Base-by-base conservation (phyloP, 1,140 invertebrate genomes). In the Heliconius hewitsoni region DNA sequence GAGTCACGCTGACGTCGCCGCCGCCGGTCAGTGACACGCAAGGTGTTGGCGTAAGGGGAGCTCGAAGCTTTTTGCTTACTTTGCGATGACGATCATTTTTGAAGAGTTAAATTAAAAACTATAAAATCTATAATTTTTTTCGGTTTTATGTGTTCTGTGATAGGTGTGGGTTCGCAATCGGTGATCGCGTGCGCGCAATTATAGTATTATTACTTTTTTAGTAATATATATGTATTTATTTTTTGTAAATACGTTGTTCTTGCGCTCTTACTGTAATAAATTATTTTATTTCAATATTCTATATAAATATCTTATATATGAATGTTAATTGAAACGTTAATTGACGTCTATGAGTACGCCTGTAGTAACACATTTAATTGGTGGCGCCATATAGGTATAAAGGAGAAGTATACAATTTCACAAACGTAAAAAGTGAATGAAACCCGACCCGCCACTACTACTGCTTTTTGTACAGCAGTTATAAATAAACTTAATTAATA, bases 401-500 rank as follows among this genome's bases (percentile, higher is more conserved):
- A 9, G 60, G 2, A 30, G 23, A 66, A 66, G 23, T 66, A 16
- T 66, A 27, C 60, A 66, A 30, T 66, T 66, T 66, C 60, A 66
- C 60, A 27, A 27, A 66, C 3, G 23, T 66, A 66, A 66, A 66
- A 66, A 30, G 11, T 18, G 60, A 66, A 66, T 66, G 60, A 66
- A 66, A 66, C 60, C 27, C 60, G 27, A 66, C 27, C 13, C 60
- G 4, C n/a, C 11, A 66, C 27, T 13, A 2, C 19, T 66, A 30
- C 60, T n/a, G n/a, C 23, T 66, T 23, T n/a, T 66, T 30, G 60
- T 30, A 27, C 60, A 66, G 27, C 18, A 30, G 27, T 66, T 66
- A 66, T 66, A 66, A 66, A 66, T 66, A 66, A 66, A 66, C 23
- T 27, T 66, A 66, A 66, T 66, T 66, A 66, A 66, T 66, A 30